phyloP scores from a whole-genome alignment of 2,113 vertebrate genomes.

The Sporophila hypoxantha region DNA sequence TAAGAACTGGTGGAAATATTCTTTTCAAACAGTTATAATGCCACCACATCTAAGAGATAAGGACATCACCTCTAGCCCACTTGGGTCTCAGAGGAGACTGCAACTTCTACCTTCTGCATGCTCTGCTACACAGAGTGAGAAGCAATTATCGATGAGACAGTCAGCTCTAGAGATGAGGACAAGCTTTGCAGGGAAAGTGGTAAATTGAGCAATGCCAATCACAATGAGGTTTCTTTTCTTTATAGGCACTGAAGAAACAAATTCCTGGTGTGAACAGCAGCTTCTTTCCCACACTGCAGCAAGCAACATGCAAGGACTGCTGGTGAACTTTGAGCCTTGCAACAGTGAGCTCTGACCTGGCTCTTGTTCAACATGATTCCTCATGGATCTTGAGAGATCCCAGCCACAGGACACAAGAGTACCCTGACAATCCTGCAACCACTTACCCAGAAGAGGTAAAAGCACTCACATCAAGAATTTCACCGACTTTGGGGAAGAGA shows the following conservation, averaged over 20 bases:
- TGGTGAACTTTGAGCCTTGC: background rate
- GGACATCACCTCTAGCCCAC: background rate
- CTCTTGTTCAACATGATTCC: background rate
- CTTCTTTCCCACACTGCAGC: background rate
- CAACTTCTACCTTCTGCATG: background rate
- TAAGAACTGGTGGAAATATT: background rate
- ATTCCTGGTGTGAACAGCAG: background rate
- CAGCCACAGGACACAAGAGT: background rate
- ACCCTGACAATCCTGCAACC: background rate
- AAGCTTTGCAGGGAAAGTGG: background rate
- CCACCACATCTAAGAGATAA: background rate
- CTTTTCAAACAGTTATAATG: background rate
- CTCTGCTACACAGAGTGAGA: background rate
- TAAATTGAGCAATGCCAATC: background rate
- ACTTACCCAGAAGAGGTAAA: background rate
- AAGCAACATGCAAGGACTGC: accelerated
- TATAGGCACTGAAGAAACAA: background rate
- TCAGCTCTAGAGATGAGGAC: background rate
- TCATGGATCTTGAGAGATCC: background rate
- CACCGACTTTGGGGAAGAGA: background rate
- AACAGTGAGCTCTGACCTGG: background rate
- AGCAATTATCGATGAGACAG: background rate
- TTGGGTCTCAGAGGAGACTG: background rate
- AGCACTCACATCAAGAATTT: background rate
- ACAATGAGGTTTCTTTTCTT: background rate